phyloP scores from a whole-genome alignment of 37 sponge, comb jelly and placozoan genomes.

The Agelas oroides region DNA sequence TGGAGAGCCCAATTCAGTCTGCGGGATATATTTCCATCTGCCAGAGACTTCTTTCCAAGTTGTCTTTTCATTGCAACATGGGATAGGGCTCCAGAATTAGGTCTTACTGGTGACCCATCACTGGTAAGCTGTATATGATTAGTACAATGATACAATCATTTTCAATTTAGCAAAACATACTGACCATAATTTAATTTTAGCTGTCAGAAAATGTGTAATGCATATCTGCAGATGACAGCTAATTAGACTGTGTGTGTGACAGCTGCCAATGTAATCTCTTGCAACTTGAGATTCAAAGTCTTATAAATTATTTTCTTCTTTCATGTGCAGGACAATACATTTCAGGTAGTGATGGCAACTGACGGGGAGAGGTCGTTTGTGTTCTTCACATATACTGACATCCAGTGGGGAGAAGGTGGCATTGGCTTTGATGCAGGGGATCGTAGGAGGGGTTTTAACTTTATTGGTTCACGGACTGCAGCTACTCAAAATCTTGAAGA shows the following conservation, averaged over 20 bases:
- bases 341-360: slow-evolving; percentile 26
- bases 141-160: too few species aligned
- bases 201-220: too few species aligned
- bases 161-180: too few species aligned
- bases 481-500: slow-evolving; percentile 17
- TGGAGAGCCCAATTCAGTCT: not conserved
- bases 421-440: slow-evolving; percentile 22
- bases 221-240: too few species aligned
- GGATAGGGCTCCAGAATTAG: not conserved
- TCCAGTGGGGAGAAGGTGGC: slow-evolving; percentile 17
- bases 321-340: slow-evolving; percentile 21
- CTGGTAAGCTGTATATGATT: not conserved
- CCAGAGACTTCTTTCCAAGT: not conserved
- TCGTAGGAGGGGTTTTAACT: slow-evolving; percentile 1
- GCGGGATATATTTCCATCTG: not conserved
- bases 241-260: too few species aligned
- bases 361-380: slow-evolving; percentile 20
- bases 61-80: slow-evolving; percentile 6
- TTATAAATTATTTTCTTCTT: not conserved
- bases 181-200: too few species aligned
- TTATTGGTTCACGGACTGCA: slow-evolving; percentile 18
- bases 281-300: too few species aligned
- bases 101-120: too few species aligned
- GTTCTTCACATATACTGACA: slow-evolving; percentile 20
- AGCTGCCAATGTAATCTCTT: too few species aligned